phyloP scores from a whole-genome alignment of 2,797 vertebrate genomes.

The Mormyrus proboscirostris region DNA sequence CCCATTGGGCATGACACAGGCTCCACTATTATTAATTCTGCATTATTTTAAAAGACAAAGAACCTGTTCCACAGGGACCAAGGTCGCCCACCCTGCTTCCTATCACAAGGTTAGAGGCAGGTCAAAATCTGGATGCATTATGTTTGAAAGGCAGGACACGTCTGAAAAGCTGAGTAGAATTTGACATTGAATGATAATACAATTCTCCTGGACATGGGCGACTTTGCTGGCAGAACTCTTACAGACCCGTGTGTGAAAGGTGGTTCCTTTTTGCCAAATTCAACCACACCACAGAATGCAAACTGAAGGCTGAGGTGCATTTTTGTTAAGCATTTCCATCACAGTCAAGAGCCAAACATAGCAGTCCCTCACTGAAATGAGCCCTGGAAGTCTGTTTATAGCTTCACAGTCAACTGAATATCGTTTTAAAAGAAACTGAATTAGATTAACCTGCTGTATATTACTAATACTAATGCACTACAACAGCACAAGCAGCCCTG shows the following conservation, averaged over 20 bases:
- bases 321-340: neutral
- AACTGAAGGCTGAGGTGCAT: neutral
- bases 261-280: neutral
- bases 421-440: neutral
- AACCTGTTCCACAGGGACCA: neutral
- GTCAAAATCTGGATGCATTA: neutral
- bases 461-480: neutral
- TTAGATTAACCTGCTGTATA: neutral
- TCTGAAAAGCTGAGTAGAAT: neutral
- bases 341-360: neutral
- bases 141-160: neutral
- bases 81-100: neutral
- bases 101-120: neutral
- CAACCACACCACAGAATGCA: neutral
- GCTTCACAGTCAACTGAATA: neutral
- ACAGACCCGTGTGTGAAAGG: neutral
- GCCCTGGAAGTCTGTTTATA: neutral
- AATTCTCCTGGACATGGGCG: neutral
- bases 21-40: neutral
- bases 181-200: neutral
- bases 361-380: neutral
- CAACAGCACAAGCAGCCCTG: neutral
- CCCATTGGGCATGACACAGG: neutral
- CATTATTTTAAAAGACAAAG: neutral
- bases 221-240: neutral